A percentile compares a stretch with the other conserved stretches of the same genome.
Conservation (phyloP, 2,113 vertebrate genomes). For the Upupa epops region DNA sequence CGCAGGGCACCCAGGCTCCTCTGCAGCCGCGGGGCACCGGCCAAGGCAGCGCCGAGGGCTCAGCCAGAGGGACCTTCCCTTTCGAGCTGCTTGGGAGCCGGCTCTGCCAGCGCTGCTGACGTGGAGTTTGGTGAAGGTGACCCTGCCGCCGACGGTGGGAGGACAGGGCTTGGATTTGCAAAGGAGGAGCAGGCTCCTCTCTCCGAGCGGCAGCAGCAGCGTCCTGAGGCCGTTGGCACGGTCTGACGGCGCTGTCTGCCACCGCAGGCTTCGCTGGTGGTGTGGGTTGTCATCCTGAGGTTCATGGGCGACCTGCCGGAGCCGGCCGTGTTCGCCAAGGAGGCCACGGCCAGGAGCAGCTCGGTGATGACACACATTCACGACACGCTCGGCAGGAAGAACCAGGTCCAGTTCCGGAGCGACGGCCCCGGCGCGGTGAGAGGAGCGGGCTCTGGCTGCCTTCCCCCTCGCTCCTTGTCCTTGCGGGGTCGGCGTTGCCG, state of each 20-base stretch:
- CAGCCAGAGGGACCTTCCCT: neutral
- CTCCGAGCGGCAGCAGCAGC: neutral
- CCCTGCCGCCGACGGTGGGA: too few species aligned
- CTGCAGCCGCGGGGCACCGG: neutral
- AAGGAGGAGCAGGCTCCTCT: neutral
- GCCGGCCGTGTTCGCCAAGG: constrained; percentile 76
- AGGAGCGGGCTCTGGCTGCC: neutral
- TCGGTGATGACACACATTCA: constrained; percentile 65
- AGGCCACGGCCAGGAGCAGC: neutral
- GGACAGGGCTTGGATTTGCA: too few species aligned
- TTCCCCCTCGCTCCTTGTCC: neutral
- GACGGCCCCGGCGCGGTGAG: constrained; percentile 57
- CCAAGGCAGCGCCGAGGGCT: neutral
- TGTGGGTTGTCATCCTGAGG: constrained; percentile 92
- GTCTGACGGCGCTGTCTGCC: neutral
- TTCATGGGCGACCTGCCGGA: constrained; percentile 98
- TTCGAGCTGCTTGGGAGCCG: neutral
- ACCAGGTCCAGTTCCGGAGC: neutral
- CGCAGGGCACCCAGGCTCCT: neutral
- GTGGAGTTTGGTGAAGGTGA: too few species aligned
- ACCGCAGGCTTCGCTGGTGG: constrained; percentile 82
- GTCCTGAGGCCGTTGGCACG: neutral
- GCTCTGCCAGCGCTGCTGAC: too few species aligned
- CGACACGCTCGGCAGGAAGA: constrained; percentile 41
- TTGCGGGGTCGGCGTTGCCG: neutral